Evolutionary conservation across 2,888 invertebrate genomes (phyloP), one percentile per base, ranked within the genome.

Genomic region (Sinopyrophorus schimmeli): DNA sequence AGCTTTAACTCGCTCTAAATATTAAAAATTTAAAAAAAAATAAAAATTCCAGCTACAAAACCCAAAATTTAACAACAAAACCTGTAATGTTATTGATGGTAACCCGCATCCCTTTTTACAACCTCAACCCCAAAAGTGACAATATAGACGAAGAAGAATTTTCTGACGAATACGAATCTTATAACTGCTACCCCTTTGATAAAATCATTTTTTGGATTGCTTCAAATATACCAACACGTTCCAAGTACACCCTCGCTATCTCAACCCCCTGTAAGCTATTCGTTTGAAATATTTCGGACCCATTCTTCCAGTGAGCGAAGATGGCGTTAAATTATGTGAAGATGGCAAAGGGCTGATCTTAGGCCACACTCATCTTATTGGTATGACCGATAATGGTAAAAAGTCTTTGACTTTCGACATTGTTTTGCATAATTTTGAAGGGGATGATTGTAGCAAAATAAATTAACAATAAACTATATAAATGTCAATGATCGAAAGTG

Each of bases 241-340:
- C 61, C 15, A 66, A 61, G 35, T 72, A 69, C 47, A 70, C 72
- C 3, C 58, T 71, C 1, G 70, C 71, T 0, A 64, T 65, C 3
- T 71, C 71, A 0, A 68, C 68, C 1, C 38, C 63, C n/a, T 60
- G 62, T 35, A 68, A 31, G 58, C 63, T 15, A 61, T 67, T 5
- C 61, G 70, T 24, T 50, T 69, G 18, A 72, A 71, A 50, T 71
- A 69, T 52, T 71, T 59, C 47, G 72, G 72, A 1, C 64, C 70
- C 1, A 47, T 70, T 40, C 16, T 62, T 11, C 61, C 64, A 11
- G 49, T 71, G 7, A 65, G 61, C 18, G 67, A 67, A 23, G 55
- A 55, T 40, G 59, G 64, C 5, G 42, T 57, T 6, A 63, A 63
- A 17, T 34, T 71, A 15, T 69, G 64, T 48, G 53, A 55, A 28